Base-by-base conservation (phyloP, 23 tunicate genomes). In the Diplosoma virens region DNA sequence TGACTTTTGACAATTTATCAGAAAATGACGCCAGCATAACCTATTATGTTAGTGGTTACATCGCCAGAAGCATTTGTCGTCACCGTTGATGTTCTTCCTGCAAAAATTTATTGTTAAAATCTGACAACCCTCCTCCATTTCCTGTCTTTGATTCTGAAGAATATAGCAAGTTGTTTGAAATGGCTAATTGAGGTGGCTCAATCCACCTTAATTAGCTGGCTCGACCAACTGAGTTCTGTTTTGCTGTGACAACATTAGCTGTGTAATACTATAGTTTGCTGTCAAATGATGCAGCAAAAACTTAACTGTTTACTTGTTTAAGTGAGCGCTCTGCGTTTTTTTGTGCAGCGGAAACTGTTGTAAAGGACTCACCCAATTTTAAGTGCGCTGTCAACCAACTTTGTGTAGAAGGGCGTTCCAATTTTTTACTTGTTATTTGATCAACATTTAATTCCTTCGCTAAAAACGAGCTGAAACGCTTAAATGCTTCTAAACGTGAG, bases 391-490 rank as follows among this genome's bases (percentile, higher is more conserved):
- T 28, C n/a, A 9, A n/a, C 5, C 33, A 63, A 3, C 6, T 5
- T 6, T 63, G 69, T n/a, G 5, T 4, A 63, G 69, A 6, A 63
- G 33, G 69, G 6, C 69, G 29, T 63, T 63, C 14, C n/a, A 3
- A 63, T 63, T 63, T 63, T 63, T 6, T 26, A 63, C 22, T 63
- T n/a, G 4, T 63, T 63, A 26, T 63, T 6, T 7, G 5, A 5
- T 4, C n/a, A 4, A 35, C 29, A 3, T 63, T 25, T 24, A 63
- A 63, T n/a, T 63, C 35, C n/a, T 63, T 63, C 29, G 69, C 69
- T 5, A 63, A 63, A 63, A 63, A 63, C 34, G 69, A 63, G 14
- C 69, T 63, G 11, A 63, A 63, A 28, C 33, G 69, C 9, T 30
- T 63, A 7, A 63, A 63, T 30, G 69, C 33, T 28, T 35, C 69